A percentile compares a stretch with the other conserved stretches of the same genome.
Evolutionary conservation across 2,888 invertebrate species (phyloP).

Genomic region (Tachina grossa): DNA sequence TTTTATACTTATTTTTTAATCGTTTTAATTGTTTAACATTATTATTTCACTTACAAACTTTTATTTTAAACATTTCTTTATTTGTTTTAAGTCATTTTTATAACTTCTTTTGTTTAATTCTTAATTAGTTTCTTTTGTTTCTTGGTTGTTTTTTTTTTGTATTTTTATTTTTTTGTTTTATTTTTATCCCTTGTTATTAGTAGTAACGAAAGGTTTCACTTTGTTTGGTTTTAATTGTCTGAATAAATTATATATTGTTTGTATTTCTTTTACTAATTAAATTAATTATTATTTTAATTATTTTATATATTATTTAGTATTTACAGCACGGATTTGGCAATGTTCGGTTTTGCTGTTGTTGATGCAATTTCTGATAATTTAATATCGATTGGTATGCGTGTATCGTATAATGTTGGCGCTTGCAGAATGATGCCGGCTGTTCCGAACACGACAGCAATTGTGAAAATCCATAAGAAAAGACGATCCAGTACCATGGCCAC

Average conservation of each 20-base stretch:
- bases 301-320: slow-evolving; percentile 62
- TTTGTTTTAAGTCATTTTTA: slow-evolving; percentile 10
- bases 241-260: slow-evolving; percentile 31
- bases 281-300: slow-evolving; percentile 47
- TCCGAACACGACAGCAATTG: slow-evolving; percentile 96
- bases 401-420: slow-evolving; percentile 97
- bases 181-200: slow-evolving; percentile 69
- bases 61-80: slow-evolving; percentile 15
- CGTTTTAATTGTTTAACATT: slow-evolving; percentile 3
- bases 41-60: slow-evolving; percentile 13
- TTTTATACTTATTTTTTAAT: slow-evolving; percentile 23
- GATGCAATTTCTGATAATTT: slow-evolving; percentile 94
- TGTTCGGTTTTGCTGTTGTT: slow-evolving; percentile 92
- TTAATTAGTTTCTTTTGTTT: background rate
- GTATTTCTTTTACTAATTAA: slow-evolving; percentile 22
- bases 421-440: slow-evolving; percentile 97
- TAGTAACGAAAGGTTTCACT: slow-evolving; percentile 71
- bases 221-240: slow-evolving; percentile 44
- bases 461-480: slow-evolving; percentile 98
- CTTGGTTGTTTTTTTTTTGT: background rate
- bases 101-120: background rate
- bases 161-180: slow-evolving; percentile 14
- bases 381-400: slow-evolving; percentile 93
- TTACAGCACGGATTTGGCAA: slow-evolving; percentile 83
- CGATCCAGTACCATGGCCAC: slow-evolving; percentile 99